Evolutionary conservation across 2,888 invertebrate species (phyloP), one percentile per base, ranked within the genome.

Genomic region (Alitta virens): DNA sequence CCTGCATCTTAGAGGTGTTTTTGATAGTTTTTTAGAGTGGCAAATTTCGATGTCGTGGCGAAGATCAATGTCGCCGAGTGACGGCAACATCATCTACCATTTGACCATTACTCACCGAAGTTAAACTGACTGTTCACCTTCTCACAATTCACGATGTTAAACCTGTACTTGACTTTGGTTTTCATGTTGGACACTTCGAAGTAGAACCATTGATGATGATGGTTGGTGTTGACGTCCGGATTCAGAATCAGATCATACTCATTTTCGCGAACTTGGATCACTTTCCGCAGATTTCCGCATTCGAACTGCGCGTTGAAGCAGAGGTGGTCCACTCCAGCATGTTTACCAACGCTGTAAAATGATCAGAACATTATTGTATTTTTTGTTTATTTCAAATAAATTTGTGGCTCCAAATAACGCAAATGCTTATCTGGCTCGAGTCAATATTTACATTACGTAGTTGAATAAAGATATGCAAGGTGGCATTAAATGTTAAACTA

Each of bases 161-260:
- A 92, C 49, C 88, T 86, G 79, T 93, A 93, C 0, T 87, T 85
- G 2, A 85, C 84, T 61, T 86, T 86, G 59, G 88, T 86, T 60
- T 85, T 82, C 88, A 91, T 91, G 79, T 90, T 89, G 67, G 83
- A 81, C n/a, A 93, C 89, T 83, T 91, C 89, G 77, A 93, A 93
- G 83, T 93, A 94, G 83, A 93, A 93, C 93, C 93, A 93, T 75
- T 92, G 91, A 77, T 90, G 90, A 68, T 92, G 89, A 63, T 78
- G 76, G 24, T 85, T 86, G 1, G 91, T 89, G 82, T 92, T 91
- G 51, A 92, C 88, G 78, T 93, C 93, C 0, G 92, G 90, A 81
- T 88, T 89, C 65, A 93, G 82, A 64, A 92, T 88, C 66, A 94
- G 84, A 78, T 93, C 91, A 79, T 93, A 93, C 76, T 92, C 92